These are phyloP conservation scores for Alosa sapidissima DNA, from an alignment of 2,797 vertebrate species.

Conservation along the genomic window DNA sequence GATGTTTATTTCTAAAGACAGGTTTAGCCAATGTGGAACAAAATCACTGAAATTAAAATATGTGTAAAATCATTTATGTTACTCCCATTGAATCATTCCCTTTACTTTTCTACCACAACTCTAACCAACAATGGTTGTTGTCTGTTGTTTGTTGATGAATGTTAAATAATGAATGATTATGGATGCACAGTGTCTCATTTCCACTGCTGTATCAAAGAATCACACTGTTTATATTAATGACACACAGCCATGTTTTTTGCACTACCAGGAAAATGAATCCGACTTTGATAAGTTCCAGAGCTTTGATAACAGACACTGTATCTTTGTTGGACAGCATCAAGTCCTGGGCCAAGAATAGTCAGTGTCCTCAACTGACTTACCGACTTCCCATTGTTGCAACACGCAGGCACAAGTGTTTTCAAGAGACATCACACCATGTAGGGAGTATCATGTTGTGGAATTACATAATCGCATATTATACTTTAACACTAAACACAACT, in stretches of 20 bases:
- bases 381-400: constrained; percentile 7
- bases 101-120: not conserved
- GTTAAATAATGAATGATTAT: not conserved
- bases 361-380: constrained; percentile 9
- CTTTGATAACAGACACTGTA: constrained; percentile 20
- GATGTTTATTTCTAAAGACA: not conserved
- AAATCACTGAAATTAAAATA: not conserved
- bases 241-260: not conserved
- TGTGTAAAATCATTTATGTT: not conserved
- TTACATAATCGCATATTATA: constrained; percentile 7
- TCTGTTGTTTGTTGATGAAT: not conserved
- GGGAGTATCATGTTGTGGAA: not conserved
- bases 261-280: not conserved
- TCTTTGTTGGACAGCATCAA: constrained; percentile 2
- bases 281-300: constrained; percentile 23
- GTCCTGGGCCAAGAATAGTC: constrained; percentile 5
- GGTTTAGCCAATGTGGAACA: not conserved
- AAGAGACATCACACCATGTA: constrained; percentile 8
- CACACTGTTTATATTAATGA: not conserved
- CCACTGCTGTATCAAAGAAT: not conserved
- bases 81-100: not conserved
- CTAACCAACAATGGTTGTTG: not conserved
- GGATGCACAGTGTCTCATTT: not conserved
- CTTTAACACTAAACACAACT: not conserved
- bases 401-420: not conserved